phyloP scores from a whole-genome alignment of 2,888 invertebrate genomes.

The Gortyna flavago region DNA sequence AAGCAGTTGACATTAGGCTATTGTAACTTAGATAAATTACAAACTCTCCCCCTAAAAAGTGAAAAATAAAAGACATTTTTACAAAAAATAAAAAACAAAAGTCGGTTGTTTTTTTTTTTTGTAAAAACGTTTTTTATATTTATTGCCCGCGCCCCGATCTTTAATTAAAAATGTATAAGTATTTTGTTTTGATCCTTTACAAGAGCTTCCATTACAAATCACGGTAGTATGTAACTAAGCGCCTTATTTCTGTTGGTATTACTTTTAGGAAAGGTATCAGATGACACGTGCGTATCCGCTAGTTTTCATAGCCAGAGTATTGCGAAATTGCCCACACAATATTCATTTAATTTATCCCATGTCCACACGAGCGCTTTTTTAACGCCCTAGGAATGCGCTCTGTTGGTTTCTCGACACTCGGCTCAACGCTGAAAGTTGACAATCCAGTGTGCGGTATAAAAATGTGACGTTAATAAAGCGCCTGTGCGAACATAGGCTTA shows the following conservation, averaged over 20 bases:
- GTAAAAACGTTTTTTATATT: too few species aligned
- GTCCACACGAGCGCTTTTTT: background rate
- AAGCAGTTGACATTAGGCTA: too few species aligned
- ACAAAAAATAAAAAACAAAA: too few species aligned
- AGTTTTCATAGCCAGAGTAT: background rate
- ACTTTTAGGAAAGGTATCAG: background rate
- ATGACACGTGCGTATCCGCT: background rate
- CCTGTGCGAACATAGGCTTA: background rate
- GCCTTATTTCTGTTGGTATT: background rate
- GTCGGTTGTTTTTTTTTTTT: too few species aligned
- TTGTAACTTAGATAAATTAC: too few species aligned
- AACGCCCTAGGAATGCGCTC: background rate
- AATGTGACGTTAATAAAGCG: background rate
- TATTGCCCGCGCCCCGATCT: background rate
- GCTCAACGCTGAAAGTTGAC: too few species aligned
- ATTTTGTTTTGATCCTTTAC: background rate
- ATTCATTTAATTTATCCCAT: background rate
- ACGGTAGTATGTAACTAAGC: background rate
- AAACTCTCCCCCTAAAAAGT: too few species aligned
- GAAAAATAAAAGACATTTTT: too few species aligned
- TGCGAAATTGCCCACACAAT: conserved; percentile 7
- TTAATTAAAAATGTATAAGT: background rate
- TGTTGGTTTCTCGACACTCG: background rate
- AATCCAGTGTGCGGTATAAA: background rate
- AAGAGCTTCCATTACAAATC: conserved; percentile 17